phyloP scores from a whole-genome alignment of 2,888 invertebrate genomes.

The Parthenolecanium corni region DNA sequence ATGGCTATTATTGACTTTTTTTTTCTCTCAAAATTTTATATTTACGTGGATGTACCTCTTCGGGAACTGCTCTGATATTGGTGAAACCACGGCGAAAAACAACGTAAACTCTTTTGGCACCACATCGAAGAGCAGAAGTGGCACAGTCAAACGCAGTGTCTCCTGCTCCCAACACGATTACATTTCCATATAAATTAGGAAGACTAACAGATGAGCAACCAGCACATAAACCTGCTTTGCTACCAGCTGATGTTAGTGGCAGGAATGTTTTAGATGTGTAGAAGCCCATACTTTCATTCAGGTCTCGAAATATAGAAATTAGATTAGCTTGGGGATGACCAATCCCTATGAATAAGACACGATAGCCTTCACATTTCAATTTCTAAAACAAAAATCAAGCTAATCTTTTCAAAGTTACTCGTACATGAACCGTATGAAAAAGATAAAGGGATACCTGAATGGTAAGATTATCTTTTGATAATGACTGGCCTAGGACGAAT shows the following conservation, averaged over 20 bases:
- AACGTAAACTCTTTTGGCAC: constrained; percentile 81
- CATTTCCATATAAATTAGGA: constrained; percentile 41
- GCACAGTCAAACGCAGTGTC: constrained; percentile 99
- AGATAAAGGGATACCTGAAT: constrained; percentile 45
- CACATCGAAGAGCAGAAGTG: constrained; percentile 89
- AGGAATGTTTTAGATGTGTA: constrained; percentile 90
- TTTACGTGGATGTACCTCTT: constrained; percentile 63
- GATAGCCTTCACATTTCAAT: constrained; percentile 54
- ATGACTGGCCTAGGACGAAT: constrained; percentile 58
- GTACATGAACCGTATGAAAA: background rate
- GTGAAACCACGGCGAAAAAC: constrained; percentile 90
- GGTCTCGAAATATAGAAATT: constrained; percentile 60
- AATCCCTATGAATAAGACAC: constrained; percentile 73
- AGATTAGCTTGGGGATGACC: constrained; percentile 84
- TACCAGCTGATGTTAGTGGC: constrained; percentile 73
- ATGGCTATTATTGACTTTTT: too few relatives aligned
- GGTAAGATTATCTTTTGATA: constrained; percentile 62
- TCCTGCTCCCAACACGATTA: constrained; percentile 89
- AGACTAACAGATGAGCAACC: constrained; percentile 1
- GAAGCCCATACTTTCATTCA: constrained; percentile 73
- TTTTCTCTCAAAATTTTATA: too few relatives aligned
- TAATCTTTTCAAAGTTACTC: background rate
- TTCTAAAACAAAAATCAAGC: constrained; percentile 43
- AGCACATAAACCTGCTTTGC: constrained; percentile 57
- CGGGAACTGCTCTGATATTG: constrained; percentile 92